phyloP scores from a whole-genome alignment of 2,113 vertebrate species.

The Pangasianodon hypophthalmus region DNA sequence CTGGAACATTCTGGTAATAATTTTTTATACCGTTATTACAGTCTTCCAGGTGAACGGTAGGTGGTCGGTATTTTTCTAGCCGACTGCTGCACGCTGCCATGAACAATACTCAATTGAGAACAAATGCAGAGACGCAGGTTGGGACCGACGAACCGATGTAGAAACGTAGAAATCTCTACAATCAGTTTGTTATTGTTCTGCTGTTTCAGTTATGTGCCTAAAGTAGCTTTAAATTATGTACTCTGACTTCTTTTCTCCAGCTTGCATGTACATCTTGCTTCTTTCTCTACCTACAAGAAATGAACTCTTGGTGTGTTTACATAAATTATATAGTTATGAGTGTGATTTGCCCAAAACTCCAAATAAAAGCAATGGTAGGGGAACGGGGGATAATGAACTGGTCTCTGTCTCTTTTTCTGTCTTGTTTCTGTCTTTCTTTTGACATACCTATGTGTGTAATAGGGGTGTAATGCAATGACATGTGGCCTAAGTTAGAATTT shows the following conservation, averaged over 20 bases:
- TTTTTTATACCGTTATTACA: neutral
- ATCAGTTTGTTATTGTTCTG: constrained; percentile 29
- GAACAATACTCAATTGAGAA: constrained; percentile 31
- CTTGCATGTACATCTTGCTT: neutral
- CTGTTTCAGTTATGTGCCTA: neutral
- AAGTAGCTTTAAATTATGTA: constrained; percentile 22
- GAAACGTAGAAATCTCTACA: neutral
- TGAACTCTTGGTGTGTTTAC: neutral
- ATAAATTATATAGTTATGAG: neutral
- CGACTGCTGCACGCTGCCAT: neutral
- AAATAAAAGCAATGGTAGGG: neutral
- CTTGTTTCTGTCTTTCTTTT: neutral
- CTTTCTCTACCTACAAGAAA: neutral
- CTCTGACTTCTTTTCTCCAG: neutral
- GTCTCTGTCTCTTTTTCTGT: neutral
- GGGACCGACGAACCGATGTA: neutral
- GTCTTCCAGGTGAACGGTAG: constrained; percentile 32
- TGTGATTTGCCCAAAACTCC: neutral
- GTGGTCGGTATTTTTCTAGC: constrained; percentile 27
- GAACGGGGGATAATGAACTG: neutral
- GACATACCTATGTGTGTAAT: neutral
- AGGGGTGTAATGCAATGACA: neutral
- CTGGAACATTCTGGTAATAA: constrained; percentile 26
- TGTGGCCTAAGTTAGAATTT: too few species aligned
- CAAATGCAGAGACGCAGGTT: neutral